A percentile compares a stretch with the other conserved stretches of the same genome.
phyloP scores from a whole-genome alignment of 1,140 invertebrate species.

The Zaprionus ornatus region DNA sequence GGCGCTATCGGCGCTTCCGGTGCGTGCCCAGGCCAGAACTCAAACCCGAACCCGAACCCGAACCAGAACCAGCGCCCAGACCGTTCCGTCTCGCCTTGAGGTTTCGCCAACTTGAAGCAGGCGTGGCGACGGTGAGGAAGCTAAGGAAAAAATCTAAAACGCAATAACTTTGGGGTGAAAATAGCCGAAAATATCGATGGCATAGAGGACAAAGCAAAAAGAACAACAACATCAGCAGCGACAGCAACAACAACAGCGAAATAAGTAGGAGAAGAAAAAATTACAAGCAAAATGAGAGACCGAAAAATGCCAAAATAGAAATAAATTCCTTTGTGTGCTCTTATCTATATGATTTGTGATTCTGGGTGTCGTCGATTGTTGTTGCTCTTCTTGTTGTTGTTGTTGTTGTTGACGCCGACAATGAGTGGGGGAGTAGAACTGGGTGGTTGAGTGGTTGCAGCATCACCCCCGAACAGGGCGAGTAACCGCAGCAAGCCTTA shows the following conservation, averaged over 20 bases:
- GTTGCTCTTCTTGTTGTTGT: conserved; percentile 43
- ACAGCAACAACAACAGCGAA: neutral
- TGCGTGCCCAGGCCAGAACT: conserved; percentile 58
- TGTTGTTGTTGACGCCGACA: conserved; percentile 53
- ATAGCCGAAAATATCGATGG: conserved; percentile 82
- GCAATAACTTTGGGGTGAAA: conserved; percentile 82
- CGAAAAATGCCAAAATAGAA: conserved; percentile 78
- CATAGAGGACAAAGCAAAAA: conserved; percentile 53
- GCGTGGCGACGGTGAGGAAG: conserved; percentile 57
- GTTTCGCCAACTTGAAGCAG: conserved; percentile 37
- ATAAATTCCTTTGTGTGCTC: conserved; percentile 83
- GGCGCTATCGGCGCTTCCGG: conserved; percentile 79
- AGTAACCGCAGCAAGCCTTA: conserved; percentile 27
- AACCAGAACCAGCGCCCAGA: neutral
- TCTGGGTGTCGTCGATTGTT: conserved; percentile 82
- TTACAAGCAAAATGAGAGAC: conserved; percentile 67
- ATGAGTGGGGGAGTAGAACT: conserved; percentile 58
- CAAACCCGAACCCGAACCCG: conserved; percentile 6
- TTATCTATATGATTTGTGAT: conserved; percentile 84
- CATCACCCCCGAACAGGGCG: conserved; percentile 22
- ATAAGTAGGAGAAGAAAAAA: conserved; percentile 36
- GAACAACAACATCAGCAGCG: conserved; percentile 22
- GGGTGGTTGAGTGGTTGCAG: conserved; percentile 33
- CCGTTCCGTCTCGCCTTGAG: conserved; percentile 11
- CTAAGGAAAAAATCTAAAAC: conserved; percentile 75